Evolutionary conservation across 2,113 vertebrate species (phyloP).

Genomic region (Hemiscyllium ocellatum): DNA sequence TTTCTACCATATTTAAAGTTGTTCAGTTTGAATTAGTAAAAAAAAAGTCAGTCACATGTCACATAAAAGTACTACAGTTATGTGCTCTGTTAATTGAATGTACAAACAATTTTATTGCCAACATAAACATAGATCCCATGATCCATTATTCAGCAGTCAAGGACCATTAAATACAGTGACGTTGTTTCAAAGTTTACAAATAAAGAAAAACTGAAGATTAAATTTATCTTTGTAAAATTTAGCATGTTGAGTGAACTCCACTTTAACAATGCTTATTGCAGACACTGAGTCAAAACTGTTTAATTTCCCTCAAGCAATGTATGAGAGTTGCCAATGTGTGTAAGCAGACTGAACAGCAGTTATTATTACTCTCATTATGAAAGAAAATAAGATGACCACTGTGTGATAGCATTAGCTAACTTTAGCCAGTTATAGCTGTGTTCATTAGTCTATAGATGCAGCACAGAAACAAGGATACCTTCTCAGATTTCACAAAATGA

Average conservation of each 20-base stretch:
- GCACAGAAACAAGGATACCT: conserved; percentile 57
- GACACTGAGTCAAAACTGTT: neutral
- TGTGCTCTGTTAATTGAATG: neutral
- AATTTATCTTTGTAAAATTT: neutral
- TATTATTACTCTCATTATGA: neutral
- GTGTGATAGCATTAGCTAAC: neutral
- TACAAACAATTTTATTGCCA: conserved; percentile 16
- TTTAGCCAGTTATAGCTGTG: neutral
- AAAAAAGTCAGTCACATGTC: neutral
- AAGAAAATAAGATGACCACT: neutral
- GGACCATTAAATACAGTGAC: neutral
- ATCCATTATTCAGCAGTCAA: neutral
- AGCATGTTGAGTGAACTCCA: neutral
- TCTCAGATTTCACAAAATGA: conserved; percentile 81
- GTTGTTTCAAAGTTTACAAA: neutral
- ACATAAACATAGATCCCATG: neutral
- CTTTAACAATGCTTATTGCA: neutral
- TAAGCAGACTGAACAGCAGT: neutral
- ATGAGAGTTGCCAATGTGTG: neutral
- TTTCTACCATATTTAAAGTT: neutral
- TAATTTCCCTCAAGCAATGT: neutral
- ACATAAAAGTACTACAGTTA: neutral
- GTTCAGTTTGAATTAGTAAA: neutral
- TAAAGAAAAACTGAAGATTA: neutral
- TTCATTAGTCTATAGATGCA: neutral